Percentiles rank a stretch among this genome's conserved stretches.
Evolutionary conservation across 2,888 invertebrate genomes (phyloP).

Genomic region (Xanthia icteritia): DNA sequence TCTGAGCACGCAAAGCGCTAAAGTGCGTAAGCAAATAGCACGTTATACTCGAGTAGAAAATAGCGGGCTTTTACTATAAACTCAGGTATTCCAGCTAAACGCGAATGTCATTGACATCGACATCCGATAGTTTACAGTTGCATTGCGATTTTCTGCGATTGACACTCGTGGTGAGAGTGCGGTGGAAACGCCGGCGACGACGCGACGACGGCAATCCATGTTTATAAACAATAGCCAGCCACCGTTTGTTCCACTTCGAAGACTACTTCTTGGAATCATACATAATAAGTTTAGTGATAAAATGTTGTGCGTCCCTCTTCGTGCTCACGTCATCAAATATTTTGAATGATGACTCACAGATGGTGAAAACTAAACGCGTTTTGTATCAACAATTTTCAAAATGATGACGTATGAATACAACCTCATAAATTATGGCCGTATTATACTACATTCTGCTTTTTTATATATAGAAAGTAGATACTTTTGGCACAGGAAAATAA

Average conservation of each 20-base stretch:
- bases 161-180: constrained; percentile 60
- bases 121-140: constrained; percentile 68
- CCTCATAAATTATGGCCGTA: constrained; percentile 13
- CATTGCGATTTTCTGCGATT: constrained; percentile 70
- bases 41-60: constrained; percentile 22
- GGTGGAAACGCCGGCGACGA: constrained; percentile 47
- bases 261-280: constrained; percentile 71
- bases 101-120: constrained; percentile 75
- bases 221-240: constrained; percentile 81
- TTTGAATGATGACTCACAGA: constrained; percentile 36
- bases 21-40: constrained; percentile 6
- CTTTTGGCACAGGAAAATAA: constrained; percentile 2
- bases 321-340: constrained; percentile 30
- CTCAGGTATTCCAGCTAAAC: constrained; percentile 49
- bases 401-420: constrained; percentile 12
- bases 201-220: constrained; percentile 65
- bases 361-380: constrained; percentile 13
- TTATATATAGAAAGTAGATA: constrained; percentile 17
- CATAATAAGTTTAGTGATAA: constrained; percentile 34
- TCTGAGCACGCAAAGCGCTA: constrained; percentile 39
- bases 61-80: constrained; percentile 37
- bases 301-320: constrained; percentile 39
- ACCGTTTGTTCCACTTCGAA: constrained; percentile 73
- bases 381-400: constrained; percentile 20
- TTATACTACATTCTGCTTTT: constrained; percentile 12